Evolutionary conservation across 2,888 invertebrate genomes (phyloP).

Genomic region (Coleophora deauratella): DNA sequence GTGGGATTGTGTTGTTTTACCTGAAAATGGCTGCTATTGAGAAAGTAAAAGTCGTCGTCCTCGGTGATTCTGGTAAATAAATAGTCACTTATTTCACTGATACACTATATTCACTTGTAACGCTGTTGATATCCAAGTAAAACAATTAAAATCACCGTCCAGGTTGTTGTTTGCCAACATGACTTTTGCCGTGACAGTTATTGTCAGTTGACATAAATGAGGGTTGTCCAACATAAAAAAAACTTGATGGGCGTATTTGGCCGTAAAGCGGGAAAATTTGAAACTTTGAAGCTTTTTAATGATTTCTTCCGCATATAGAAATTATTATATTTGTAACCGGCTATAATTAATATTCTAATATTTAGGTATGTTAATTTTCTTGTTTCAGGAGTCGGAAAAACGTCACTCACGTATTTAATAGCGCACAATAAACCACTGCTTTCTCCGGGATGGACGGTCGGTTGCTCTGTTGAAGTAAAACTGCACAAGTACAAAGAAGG

Average conservation of each 20-base stretch:
- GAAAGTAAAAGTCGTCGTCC: conserved; percentile 91
- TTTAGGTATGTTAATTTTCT: too few species aligned
- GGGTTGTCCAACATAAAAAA: conserved; percentile 37
- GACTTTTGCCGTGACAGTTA: conserved; percentile 47
- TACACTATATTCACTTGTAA: conserved; percentile 24
- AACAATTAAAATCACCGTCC: conserved; percentile 17
- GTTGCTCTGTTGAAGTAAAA: conserved; percentile 96
- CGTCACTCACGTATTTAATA: conserved; percentile 93
- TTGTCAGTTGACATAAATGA: conserved; percentile 10
- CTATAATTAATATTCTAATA: too few species aligned
- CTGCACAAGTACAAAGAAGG: conserved; percentile 96
- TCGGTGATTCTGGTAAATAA: conserved; percentile 89
- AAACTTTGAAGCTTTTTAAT: too few species aligned
- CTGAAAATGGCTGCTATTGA: conserved; percentile 85
- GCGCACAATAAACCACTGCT: conserved; percentile 89
- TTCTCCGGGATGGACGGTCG: conserved; percentile 96
- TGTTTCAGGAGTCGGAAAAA: conserved; percentile 93
- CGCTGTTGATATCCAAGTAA: conserved; percentile 10
- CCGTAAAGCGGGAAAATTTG: too few species aligned
- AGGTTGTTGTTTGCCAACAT: conserved; percentile 45
- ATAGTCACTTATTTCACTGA: conserved; percentile 20
- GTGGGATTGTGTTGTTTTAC: conserved; percentile 13
- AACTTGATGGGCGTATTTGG: too few species aligned
- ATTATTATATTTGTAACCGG: too few species aligned
- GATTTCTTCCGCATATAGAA: too few species aligned